Base-by-base conservation (phyloP, 2,888 invertebrate species). In the Polia nebulosa region DNA sequence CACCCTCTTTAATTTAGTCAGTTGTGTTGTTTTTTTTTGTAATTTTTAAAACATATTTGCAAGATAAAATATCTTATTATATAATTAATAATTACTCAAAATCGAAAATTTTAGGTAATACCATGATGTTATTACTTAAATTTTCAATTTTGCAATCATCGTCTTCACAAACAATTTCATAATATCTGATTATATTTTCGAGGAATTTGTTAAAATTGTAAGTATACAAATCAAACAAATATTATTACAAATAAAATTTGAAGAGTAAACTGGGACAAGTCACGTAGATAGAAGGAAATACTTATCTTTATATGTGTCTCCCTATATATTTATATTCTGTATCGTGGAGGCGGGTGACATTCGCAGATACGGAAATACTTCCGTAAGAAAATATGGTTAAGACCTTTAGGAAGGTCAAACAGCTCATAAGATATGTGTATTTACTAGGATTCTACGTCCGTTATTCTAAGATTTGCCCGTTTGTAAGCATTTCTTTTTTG, bases 341-440 rank as follows among this genome's bases (percentile, higher is more conserved):
- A 20, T 69, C 27, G 11, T 27, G 34, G 25, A n/a, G 44, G 44
- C 20, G 4, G 22, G 25, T 57, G 44, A 53, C 71, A 62, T 75
- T 64, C 36, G 22, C 25, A 51, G 27, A 58, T 52, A 45, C 56
- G 39, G n/a, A 71, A 44, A 51, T 49, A 55, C 45, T 70, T 76
- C 20, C 58, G 32, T 15, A 25, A 45, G 39, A 55, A 76, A 66
- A 76, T 75, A 71, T 61, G 59, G 25, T 61, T 58, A n/a, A 29
- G 53, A 45, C 72, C 53, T 39, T 58, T 25, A 22, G 17, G n/a
- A 47, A 36, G 60, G 25, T 17, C 32, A 22, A 47, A 49, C 17
- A 29, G 15, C 13, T 9, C 25, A 51, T 36, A n/a, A n/a, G 11
- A 52, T 56, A 29, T 20, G 39, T 69, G 25, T 66, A 52, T 34